phyloP scores from a whole-genome alignment of 2,797 vertebrate species.

The Simalia tracyae region DNA sequence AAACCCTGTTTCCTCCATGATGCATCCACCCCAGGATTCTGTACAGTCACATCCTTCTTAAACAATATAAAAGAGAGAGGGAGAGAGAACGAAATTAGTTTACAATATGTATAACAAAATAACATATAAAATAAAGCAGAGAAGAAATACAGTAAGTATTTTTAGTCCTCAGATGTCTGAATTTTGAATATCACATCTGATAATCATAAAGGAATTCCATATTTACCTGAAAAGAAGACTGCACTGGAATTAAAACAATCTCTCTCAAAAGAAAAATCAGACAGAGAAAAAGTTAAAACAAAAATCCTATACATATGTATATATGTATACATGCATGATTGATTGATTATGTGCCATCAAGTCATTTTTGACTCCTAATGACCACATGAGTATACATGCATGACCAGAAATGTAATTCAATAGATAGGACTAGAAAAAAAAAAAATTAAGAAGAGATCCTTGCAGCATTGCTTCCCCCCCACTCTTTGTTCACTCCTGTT shows the following conservation, averaged over 20 bases:
- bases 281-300: not conserved
- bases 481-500: no score
- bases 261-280: not conserved
- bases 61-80: slow-evolving; percentile 58
- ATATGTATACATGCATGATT: not conserved
- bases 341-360: not conserved
- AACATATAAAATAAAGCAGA: not conserved
- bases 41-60: slow-evolving; percentile 93
- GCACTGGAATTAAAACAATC: not conserved
- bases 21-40: slow-evolving; percentile 91
- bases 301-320: not conserved
- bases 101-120: slow-evolving; percentile 28
- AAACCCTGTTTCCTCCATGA: slow-evolving; percentile 99
- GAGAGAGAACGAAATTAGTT: slow-evolving; percentile 6
- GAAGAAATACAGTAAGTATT: not conserved
- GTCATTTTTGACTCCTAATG: not conserved
- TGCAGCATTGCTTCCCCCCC: no score
- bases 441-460: no score
- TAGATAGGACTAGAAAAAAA: no score
- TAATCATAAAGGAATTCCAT: not conserved
- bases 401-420: not conserved
- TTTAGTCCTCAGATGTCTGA: not conserved
- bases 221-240: not conserved
- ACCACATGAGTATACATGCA: not conserved
- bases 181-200: not conserved